Evolutionary conservation across 1,140 invertebrate species (phyloP).

Genomic region (Octopus bimaculoides): DNA sequence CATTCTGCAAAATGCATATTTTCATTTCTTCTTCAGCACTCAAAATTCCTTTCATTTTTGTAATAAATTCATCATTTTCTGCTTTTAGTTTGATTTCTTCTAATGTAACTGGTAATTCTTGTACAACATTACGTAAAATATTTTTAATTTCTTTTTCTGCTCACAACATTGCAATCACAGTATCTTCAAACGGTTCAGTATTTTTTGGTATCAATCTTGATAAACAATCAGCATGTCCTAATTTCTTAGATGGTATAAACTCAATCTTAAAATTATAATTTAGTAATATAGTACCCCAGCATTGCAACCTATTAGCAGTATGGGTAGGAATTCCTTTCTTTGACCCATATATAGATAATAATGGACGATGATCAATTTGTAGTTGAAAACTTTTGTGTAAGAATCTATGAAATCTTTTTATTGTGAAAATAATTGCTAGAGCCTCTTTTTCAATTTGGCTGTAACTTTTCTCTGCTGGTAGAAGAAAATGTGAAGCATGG

Average conservation of each 20-base stretch:
- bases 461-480: slow-evolving; percentile 57
- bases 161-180: slow-evolving; percentile 13
- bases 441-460: slow-evolving; percentile 62
- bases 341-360: slow-evolving; percentile 52
- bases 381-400: slow-evolving; percentile 54
- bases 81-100: slow-evolving; percentile 15
- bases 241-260: slow-evolving; percentile 21
- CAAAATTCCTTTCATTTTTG: not conserved
- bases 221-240: slow-evolving; percentile 28
- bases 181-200: not conserved
- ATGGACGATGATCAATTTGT: slow-evolving; percentile 53
- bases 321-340: slow-evolving; percentile 35
- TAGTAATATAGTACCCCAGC: slow-evolving; percentile 50
- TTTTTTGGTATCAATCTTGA: slow-evolving; percentile 21
- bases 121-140: not conserved
- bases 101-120: slow-evolving; percentile 13
- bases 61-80: not conserved
- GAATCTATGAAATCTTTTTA: slow-evolving; percentile 60
- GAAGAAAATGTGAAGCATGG: slow-evolving; percentile 56
- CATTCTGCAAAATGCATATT: too few relatives aligned
- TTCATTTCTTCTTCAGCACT: too few relatives aligned
- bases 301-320: slow-evolving; percentile 47
- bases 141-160: not conserved
- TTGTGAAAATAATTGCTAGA: slow-evolving; percentile 53
- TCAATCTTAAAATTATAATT: slow-evolving; percentile 50